Evolutionary conservation across 1,140 invertebrate species (phyloP), one percentile per base, ranked within the genome.

Genomic region (Drosophila sp.): DNA sequence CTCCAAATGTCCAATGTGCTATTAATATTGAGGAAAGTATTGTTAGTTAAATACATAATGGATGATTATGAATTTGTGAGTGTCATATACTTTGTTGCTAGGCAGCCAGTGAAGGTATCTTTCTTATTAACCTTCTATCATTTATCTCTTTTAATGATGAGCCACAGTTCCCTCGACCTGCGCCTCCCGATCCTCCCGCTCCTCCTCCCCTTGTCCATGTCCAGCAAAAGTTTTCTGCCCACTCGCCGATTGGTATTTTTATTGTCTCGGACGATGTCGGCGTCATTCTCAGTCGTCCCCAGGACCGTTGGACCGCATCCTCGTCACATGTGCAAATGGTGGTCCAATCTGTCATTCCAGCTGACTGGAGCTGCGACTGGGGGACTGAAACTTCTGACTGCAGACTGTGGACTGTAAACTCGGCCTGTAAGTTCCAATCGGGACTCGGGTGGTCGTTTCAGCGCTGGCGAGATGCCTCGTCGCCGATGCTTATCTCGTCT

Each of bases 281-380:
- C 9, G 34, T 59, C 32, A 48, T 34, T 25, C n/a, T 36, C 14
- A 8, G 13, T 36, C 11, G 13, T 40, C 25, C 27, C 53, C 27
- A 36, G 41, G 14, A 13, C 34, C 8, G 13, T 18, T 41, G n/a
- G 13, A 14, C 8, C 54, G 48, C 62, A 56, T 69, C 65, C 53
- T 71, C 66, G 61, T 76, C 74, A 73, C 45, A 69, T 77, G 74
- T 73, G 58, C 74, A 63, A 77, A 69, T 70, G 74, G 74, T 77
- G 74, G 74, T 77, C 74, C 74, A 77, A 77, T 77, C 74, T 73
- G 74, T 77, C 74, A 77, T 76, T 73, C 70, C 63, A 73, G 36
- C 27, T 63, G 72, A 54, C 34, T 76, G 57, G 69, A 54, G n/a
- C 27, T 27, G 48, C 29, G 8, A 34, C n/a, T 11, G 29, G 54